Evolutionary conservation across 2,797 vertebrate genomes (phyloP), one percentile per base, ranked within the genome.

Genomic region (Sebastes vulpes): DNA sequence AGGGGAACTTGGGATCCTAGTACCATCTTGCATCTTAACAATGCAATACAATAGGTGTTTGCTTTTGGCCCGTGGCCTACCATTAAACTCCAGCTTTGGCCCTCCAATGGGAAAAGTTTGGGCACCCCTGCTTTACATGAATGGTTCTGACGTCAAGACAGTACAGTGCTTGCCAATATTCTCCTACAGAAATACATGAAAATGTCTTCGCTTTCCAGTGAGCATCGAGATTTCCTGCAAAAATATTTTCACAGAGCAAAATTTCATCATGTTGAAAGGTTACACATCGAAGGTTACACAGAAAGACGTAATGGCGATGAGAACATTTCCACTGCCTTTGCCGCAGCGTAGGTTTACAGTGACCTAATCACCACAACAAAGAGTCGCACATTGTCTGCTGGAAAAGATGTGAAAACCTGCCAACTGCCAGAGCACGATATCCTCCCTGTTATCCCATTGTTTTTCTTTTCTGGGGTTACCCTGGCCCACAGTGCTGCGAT

Each of bases 391-490:
- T 84, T 90, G 90, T 90, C 77, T 69, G 80, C 64, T 83, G 78
- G 83, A 89, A 87, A 81, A 90, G 79, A 81, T 83, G 74, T 63
- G 83, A 87, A 86, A 77, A 80, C 65, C 80, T 90, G 88, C 89
- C 80, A 87, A 85, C 85, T 83, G 84, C 90, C 86, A 58, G 74
- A 85, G 79, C 79, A 81, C 75, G 65, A 81, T 89, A 88, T 92
- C 87, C 88, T 91, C 89, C 87, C 75, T 64, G 80, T 80, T 85
- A 76, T 87, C 65, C 87, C 77, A 89, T 92, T 93, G 94, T 93
- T 90, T 84, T 85, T 53, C 68, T 86, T 86, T 79, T 93, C 85
- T 79, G 73, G 82, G 89, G 89, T 93, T 87, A 68, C 87, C 79
- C 89, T 73, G 82, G 71, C 86, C 77, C 69, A 57, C 82, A 58